These are phyloP conservation scores for Meloidogyne chitwoodi DNA, from an alignment of 1,140 invertebrate genomes.

Conservation along the genomic window DNA sequence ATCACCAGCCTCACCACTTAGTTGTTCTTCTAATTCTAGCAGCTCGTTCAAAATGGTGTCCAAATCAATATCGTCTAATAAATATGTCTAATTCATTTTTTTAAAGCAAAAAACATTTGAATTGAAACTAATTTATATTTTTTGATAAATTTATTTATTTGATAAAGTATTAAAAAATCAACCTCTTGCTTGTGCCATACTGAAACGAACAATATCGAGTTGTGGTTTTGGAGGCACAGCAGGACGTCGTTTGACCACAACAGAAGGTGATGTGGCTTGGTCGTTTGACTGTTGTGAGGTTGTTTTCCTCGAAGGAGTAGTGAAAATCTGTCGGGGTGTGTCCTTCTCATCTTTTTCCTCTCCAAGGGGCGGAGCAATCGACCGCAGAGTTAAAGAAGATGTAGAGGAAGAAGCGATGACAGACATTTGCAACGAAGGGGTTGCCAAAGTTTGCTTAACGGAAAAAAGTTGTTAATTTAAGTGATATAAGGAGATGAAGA, in stretches of 20 bases:
- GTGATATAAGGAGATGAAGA: not conserved
- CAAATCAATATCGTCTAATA: conserved; percentile 41
- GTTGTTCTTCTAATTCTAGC: conserved; percentile 44
- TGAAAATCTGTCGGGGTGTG: not conserved
- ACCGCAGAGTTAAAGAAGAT: not conserved
- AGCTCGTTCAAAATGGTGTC: conserved; percentile 41
- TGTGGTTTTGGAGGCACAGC: conserved; percentile 47
- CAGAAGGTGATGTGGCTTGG: not conserved
- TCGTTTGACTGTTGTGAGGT: not conserved
- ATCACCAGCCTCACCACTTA: conserved; percentile 35
- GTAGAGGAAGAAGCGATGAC: not conserved
- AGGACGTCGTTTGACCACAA: conserved; percentile 4
- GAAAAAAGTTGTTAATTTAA: not conserved
- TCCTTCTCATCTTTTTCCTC: not conserved
- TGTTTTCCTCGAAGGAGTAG: not conserved
- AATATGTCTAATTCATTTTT: conserved; percentile 15
- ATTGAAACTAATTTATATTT: too few relatives aligned
- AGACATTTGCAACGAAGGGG: not conserved
- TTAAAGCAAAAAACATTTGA: not conserved
- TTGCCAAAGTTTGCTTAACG: not conserved
- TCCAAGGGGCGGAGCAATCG: not conserved
- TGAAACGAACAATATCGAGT: conserved; percentile 46
- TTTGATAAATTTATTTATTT: too few relatives aligned
- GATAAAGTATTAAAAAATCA: conserved; percentile 1
- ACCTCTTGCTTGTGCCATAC: conserved; percentile 52